Conservation (phyloP, 2,888 invertebrate genomes). For the Nemotelus nigrinus region DNA sequence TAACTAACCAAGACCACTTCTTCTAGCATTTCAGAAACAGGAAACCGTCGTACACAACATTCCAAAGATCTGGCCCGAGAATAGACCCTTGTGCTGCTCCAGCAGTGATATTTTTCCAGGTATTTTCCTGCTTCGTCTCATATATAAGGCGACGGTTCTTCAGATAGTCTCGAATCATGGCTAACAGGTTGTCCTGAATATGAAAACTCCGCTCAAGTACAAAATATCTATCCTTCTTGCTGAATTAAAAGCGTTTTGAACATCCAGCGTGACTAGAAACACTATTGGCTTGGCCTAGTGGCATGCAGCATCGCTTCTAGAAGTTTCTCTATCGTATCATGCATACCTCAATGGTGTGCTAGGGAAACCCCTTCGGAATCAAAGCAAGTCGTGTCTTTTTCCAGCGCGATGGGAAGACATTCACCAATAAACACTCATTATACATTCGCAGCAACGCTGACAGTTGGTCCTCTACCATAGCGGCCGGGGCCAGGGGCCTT, state of each 20-base stretch:
- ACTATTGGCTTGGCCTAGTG: no score
- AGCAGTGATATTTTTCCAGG: neutral
- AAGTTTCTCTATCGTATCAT: no score
- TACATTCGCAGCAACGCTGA: no score
- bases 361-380: no score
- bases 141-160: neutral
- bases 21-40: neutral
- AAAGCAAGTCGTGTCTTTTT: no score
- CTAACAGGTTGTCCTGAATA: neutral
- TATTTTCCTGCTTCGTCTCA: neutral
- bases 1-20: neutral
- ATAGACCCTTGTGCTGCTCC: conserved; percentile 4
- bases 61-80: neutral
- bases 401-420: no score
- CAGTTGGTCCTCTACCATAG: no score
- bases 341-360: no score
- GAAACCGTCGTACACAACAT: neutral
- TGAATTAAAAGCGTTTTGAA: neutral
- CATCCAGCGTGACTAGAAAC: neutral
- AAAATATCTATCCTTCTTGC: neutral
- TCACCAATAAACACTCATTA: no score
- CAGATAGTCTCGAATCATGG: neutral
- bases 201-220: neutral
- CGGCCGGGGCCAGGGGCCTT: no score
- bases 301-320: no score